These are phyloP conservation scores for Rhabdornis inornatus DNA, from an alignment of 2,113 vertebrate species.

Conservation along the genomic window DNA sequence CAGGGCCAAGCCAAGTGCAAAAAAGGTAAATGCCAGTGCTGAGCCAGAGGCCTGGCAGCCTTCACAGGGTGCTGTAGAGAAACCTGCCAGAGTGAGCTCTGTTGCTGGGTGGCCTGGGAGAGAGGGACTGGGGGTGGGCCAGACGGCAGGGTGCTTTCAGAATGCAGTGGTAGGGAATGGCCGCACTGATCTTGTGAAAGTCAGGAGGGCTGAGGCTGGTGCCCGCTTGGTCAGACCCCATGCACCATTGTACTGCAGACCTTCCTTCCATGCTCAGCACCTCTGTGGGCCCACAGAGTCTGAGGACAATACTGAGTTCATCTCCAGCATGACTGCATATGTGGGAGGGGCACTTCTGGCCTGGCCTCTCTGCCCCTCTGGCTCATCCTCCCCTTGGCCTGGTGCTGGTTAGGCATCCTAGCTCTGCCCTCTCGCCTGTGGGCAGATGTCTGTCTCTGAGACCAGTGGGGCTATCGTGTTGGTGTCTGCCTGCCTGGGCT, in stretches of 20 bases:
- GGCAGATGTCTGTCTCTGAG: not conserved
- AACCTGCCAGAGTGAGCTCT: not conserved
- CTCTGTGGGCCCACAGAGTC: rapidly evolving
- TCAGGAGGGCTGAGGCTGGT: not conserved
- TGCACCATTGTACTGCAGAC: not conserved
- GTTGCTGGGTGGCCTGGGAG: not conserved
- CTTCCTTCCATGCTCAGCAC: rapidly evolving
- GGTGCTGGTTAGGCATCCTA: rapidly evolving
- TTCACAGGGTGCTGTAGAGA: not conserved
- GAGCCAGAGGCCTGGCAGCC: conserved; percentile 10
- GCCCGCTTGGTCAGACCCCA: not conserved
- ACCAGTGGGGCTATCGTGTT: rapidly evolving
- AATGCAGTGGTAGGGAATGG: not conserved
- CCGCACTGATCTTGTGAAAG: not conserved
- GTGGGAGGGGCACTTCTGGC: not conserved
- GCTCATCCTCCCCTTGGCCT: rapidly evolving
- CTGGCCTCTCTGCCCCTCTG: not conserved
- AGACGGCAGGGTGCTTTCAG: rapidly evolving
- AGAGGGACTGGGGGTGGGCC: not conserved
- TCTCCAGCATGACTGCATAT: rapidly evolving
- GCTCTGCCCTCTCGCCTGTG: not conserved
- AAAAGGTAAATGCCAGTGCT: conserved; percentile 23
- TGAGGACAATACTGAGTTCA: not conserved
- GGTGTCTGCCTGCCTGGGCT: not conserved
- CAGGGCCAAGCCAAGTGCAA: conserved; percentile 6